Conservation (phyloP, 1,140 invertebrate species). For the Habropoda laboriosa region DNA sequence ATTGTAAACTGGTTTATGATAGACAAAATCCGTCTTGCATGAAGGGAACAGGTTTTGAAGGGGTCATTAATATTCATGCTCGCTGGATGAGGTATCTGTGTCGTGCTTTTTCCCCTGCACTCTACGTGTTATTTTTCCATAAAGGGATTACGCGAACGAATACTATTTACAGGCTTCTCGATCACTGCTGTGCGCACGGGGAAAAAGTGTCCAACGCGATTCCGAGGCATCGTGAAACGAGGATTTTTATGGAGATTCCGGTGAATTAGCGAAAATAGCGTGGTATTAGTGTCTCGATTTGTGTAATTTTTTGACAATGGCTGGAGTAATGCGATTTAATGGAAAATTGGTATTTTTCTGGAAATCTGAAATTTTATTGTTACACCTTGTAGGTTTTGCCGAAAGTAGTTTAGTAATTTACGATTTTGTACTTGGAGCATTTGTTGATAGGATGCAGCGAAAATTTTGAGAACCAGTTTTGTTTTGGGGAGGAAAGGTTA, state of each 20-base stretch:
- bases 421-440: no score
- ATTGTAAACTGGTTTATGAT: constrained; percentile 55
- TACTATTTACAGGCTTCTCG: neutral
- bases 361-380: no score
- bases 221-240: neutral
- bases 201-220: neutral
- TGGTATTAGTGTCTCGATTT: neutral
- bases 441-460: no score
- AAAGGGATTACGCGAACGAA: neutral
- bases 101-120: neutral
- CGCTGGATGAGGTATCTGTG: neutral
- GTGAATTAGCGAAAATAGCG: neutral
- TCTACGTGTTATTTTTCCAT: neutral
- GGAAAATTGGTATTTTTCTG: no score
- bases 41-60: constrained; percentile 7
- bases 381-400: no score
- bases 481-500: no score
- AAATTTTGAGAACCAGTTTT: no score
- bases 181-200: neutral
- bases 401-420: no score
- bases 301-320: neutral
- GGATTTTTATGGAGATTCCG: neutral
- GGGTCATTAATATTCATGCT: constrained; percentile 32
- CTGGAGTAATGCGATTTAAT: no score
- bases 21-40: constrained; percentile 53